These are phyloP conservation scores for Calycopis cecrops DNA, from an alignment of 1,140 invertebrate genomes.

Conservation along the genomic window DNA sequence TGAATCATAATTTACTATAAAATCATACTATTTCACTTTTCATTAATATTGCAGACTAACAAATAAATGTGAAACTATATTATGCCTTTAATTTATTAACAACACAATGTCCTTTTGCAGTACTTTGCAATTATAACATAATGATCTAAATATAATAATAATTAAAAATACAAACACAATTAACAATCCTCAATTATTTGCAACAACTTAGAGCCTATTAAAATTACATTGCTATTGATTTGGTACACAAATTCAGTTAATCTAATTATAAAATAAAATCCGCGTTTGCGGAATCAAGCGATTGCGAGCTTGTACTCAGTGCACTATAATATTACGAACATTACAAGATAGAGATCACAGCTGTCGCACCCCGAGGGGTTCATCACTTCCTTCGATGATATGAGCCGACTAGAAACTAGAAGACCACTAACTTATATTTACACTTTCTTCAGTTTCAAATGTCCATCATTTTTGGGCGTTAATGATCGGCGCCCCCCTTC, in stretches of 20 bases:
- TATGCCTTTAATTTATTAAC: background rate
- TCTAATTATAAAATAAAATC: conserved; percentile 64
- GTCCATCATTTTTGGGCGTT: conserved; percentile 60
- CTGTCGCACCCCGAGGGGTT: conserved; percentile 56
- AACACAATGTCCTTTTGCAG: background rate
- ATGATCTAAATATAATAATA: conserved; percentile 27
- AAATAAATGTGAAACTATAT: conserved; percentile 3
- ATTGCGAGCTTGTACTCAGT: conserved; percentile 46
- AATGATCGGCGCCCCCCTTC: conserved; percentile 73
- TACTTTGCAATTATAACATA: conserved; percentile 14
- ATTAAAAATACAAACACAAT: conserved; percentile 68
- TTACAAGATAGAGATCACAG: conserved; percentile 73
- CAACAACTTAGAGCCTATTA: conserved; percentile 65
- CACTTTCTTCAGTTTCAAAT: conserved; percentile 56
- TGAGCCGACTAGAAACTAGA: conserved; percentile 63
- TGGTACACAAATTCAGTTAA: conserved; percentile 72
- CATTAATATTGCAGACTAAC: conserved; percentile 5
- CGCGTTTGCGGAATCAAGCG: conserved; percentile 45
- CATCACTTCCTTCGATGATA: conserved; percentile 61
- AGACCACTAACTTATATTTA: conserved; percentile 64
- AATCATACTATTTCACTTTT: conserved; percentile 1
- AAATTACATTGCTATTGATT: conserved; percentile 66
- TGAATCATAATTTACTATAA: conserved; percentile 1
- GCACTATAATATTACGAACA: conserved; percentile 60
- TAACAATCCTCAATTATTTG: conserved; percentile 66